phyloP scores from a whole-genome alignment of 1,140 invertebrate genomes.

The Aphelenchoides avenae region DNA sequence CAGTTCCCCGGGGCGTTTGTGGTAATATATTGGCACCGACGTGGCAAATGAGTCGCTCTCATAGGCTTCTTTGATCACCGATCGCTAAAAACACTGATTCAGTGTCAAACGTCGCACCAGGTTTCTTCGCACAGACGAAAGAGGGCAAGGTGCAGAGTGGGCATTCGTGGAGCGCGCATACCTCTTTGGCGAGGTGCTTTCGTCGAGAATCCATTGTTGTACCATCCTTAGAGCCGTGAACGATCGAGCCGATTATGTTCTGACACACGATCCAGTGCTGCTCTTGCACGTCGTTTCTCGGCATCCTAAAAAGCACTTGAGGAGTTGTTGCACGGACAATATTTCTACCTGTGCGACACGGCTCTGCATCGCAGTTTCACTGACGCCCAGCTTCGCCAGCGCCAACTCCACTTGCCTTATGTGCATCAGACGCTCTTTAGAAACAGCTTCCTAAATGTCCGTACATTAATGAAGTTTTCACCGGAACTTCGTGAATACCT shows the following conservation, averaged over 20 bases:
- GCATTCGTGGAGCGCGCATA: constrained; percentile 61
- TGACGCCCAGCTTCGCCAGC: constrained; percentile 76
- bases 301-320: constrained; percentile 66
- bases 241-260: constrained; percentile 73
- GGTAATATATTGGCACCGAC: constrained; percentile 74
- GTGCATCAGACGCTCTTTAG: constrained; percentile 68
- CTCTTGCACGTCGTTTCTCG: constrained; percentile 76
- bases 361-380: constrained; percentile 81
- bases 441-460: constrained; percentile 52
- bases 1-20: constrained; percentile 70
- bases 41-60: constrained; percentile 65
- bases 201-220: constrained; percentile 63
- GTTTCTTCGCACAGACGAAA: background rate
- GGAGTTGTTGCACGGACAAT: constrained; percentile 10
- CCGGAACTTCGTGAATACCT: constrained; percentile 61
- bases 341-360: constrained; percentile 58
- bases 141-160: too few relatives aligned
- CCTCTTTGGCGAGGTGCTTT: constrained; percentile 72
- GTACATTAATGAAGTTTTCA: background rate
- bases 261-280: constrained; percentile 86
- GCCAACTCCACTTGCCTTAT: constrained; percentile 75
- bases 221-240: constrained; percentile 63
- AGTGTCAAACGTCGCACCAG: background rate
- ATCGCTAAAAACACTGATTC: constrained; percentile 12
- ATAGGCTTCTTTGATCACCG: constrained; percentile 53